Conservation (phyloP, 2,888 invertebrate genomes). For the Epirrita christyi region DNA sequence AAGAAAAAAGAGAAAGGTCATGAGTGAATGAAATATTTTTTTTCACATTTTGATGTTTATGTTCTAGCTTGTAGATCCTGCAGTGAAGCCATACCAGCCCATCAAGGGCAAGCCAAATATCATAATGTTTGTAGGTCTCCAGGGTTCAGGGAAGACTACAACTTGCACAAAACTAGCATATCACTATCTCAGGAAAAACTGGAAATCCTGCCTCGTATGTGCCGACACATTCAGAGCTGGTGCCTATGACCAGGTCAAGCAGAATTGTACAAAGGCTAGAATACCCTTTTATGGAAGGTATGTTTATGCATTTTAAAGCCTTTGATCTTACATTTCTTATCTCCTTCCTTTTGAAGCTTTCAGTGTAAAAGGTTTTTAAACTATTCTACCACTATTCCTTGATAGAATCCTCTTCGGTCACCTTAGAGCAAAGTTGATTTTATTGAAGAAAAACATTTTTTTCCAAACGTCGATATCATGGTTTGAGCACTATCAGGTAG, state of each 20-base stretch:
- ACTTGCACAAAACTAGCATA: conserved; percentile 99
- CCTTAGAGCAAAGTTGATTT: too few relatives aligned
- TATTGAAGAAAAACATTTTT: too few relatives aligned
- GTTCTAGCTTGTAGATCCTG: conserved; percentile 95
- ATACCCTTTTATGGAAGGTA: conserved; percentile 99
- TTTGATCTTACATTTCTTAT: too few relatives aligned
- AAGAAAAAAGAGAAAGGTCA: too few relatives aligned
- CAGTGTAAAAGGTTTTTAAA: too few relatives aligned
- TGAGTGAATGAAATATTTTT: too few relatives aligned
- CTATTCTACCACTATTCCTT: too few relatives aligned
- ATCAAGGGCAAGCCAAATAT: conserved; percentile 97
- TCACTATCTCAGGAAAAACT: conserved; percentile 98
- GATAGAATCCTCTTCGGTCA: too few relatives aligned
- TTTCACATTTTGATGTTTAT: conserved; percentile 2
- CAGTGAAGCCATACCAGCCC: conserved; percentile 98
- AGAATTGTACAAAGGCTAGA: conserved; percentile 99
- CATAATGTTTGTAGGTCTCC: conserved; percentile 99
- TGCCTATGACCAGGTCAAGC: conserved; percentile 99
- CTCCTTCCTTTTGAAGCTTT: too few relatives aligned
- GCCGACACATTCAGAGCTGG: conserved; percentile 99
- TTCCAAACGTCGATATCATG: too few relatives aligned
- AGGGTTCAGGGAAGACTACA: conserved; percentile 99
- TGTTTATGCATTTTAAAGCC: too few relatives aligned
- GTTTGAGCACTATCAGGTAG: too few relatives aligned
- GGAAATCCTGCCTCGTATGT: conserved; percentile 99